Evolutionary conservation across 2,888 invertebrate genomes (phyloP).

Genomic region (Acleris emargana): DNA sequence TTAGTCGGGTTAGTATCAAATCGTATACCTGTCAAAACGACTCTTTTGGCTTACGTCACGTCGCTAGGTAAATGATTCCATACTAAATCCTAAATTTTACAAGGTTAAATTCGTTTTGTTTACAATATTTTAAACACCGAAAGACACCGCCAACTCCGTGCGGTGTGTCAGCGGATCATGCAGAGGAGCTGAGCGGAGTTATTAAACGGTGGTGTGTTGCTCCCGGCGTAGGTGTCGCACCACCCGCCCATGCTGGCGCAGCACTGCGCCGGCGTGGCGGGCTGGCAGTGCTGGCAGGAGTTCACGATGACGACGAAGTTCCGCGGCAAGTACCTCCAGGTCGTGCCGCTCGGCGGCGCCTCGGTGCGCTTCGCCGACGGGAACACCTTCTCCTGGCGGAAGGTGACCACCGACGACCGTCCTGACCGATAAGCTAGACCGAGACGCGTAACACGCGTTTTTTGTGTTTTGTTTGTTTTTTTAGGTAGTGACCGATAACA

Average conservation of each 20-base stretch:
- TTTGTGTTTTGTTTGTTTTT: too few relatives aligned
- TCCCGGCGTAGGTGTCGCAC: slow-evolving; percentile 89
- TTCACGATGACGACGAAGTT: slow-evolving; percentile 99
- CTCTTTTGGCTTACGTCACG: too few relatives aligned
- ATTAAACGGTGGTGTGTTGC: slow-evolving; percentile 40
- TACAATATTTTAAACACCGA: too few relatives aligned
- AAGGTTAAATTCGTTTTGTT: too few relatives aligned
- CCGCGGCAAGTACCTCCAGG: slow-evolving; percentile 98
- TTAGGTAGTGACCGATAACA: too few relatives aligned
- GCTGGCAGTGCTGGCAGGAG: slow-evolving; percentile 99
- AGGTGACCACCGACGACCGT: slow-evolving; percentile 70
- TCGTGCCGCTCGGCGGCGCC: slow-evolving; percentile 90
- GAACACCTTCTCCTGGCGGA: slow-evolving; percentile 98
- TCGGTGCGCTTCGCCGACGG: slow-evolving; percentile 87
- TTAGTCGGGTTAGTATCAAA: too few relatives aligned
- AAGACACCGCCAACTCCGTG: too few relatives aligned
- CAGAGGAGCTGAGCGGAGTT: background rate
- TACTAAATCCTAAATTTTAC: too few relatives aligned
- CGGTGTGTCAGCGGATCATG: background rate
- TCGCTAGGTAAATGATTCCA: too few relatives aligned
- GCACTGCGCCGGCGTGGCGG: slow-evolving; percentile 92
- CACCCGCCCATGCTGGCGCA: slow-evolving; percentile 99
- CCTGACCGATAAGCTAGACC: background rate
- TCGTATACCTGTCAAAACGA: too few relatives aligned
- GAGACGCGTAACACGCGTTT: background rate